A percentile compares a stretch with the other conserved stretches of the same genome.
Evolutionary conservation across 2,113 vertebrate species (phyloP).

Genomic region (Odocoileus virginianus): DNA sequence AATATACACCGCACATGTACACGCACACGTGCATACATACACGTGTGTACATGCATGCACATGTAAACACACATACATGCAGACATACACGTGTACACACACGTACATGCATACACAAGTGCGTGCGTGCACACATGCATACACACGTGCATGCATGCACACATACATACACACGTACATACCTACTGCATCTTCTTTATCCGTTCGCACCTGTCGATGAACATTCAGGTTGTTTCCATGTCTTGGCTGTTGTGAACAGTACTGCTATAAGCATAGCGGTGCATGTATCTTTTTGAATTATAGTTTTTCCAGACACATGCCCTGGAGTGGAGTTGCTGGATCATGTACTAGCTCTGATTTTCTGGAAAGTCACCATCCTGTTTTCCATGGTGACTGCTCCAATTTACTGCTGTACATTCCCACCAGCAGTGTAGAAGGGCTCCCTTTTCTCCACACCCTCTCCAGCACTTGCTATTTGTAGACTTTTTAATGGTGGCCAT

Average conservation of each 20-base stretch:
- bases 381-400: neutral
- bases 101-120: too few species aligned
- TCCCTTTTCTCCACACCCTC: neutral
- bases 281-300: neutral
- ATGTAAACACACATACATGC: too few species aligned
- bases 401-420: neutral
- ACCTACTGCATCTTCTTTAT: neutral
- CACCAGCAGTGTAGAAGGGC: neutral
- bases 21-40: too few species aligned
- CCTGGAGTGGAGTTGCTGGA: neutral
- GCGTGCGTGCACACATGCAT: fast-evolving
- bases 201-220: fast-evolving
- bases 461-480: neutral
- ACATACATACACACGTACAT: too few species aligned
- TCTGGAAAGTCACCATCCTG: neutral
- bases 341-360: neutral
- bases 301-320: neutral
- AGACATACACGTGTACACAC: too few species aligned
- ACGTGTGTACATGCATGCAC: too few species aligned
- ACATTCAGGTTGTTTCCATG: neutral
- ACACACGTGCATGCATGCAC: too few species aligned
- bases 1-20: too few species aligned
- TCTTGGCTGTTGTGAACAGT: neutral
- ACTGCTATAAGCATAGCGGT: neutral
- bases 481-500: neutral